Base-by-base conservation (phyloP, 1,140 invertebrate genomes). In the Pseudomyrmex cubaensis region DNA sequence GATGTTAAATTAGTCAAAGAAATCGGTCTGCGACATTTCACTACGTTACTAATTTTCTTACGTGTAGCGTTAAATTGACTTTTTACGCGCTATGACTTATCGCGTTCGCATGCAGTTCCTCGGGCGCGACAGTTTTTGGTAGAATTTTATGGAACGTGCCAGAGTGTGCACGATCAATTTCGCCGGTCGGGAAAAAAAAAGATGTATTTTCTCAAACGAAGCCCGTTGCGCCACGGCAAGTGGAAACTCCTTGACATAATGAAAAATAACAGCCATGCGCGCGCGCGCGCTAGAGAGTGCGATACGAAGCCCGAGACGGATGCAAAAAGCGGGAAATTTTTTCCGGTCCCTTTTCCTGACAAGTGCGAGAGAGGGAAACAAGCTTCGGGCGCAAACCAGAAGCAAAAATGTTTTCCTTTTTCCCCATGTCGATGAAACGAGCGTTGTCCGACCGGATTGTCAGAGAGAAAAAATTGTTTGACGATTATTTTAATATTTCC, bases 401-500 rank as follows among this genome's bases (percentile, higher is more conserved):
- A 80, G n/a, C 76, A 48, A 72, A 46, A 77, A 80, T 50, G 54
- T 78, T 78, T 35, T 35, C 69, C 54, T 8, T 80, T 80, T 80
- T 80, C 70, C 52, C n/a, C 59, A 70, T 12, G 76, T 80, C 52
- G 52, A 78, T 70, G 52, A 80, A 80, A 80, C 54, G 44, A 44
- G 7, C 20, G 44, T 69, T 15, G 15, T 9, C 12, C 17, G 15
- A 48, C 2, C 15, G 52, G 13, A 46, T 66, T 35, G 54, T 72
- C 66, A 56, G n/a, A 4, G 56, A 15, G 70, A 35, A 7, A 35
- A 35, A 35, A 35, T 35, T 59, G 66, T 80, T 80, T 70, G 66
- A 80, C 66, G 56, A 80, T 80, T 80, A 80, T 70, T 80, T 80
- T 80, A 80, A 80, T 80, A 80, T 80, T 80, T 72, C 76, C 46